Evolutionary conservation across 2,113 vertebrate species (phyloP).

Genomic region (Larimichthys polyactis): DNA sequence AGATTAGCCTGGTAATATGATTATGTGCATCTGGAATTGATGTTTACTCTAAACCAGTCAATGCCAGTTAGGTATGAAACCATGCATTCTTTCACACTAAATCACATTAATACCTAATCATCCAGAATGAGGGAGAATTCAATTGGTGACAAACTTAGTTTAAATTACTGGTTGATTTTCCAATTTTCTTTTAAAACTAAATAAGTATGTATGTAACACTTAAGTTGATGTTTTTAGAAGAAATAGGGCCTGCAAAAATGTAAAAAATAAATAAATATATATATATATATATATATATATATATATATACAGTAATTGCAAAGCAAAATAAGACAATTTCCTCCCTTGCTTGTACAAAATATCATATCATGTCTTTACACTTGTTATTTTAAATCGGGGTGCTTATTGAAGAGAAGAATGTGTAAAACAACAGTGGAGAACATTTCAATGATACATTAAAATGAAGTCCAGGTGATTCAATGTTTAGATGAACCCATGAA

Average conservation of each 20-base stretch:
- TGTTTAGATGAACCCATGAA: not conserved
- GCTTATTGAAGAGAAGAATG: not conserved
- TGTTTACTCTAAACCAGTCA: slow-evolving; percentile 77
- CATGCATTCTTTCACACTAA: slow-evolving; percentile 77
- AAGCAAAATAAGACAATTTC: not conserved
- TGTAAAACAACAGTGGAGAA: slow-evolving; percentile 18
- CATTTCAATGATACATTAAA: slow-evolving; percentile 8
- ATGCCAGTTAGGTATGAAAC: slow-evolving; percentile 79
- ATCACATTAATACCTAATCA: slow-evolving; percentile 79
- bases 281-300: no score
- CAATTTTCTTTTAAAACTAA: slow-evolving; percentile 41
- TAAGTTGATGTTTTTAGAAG: not conserved
- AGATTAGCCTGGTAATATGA: slow-evolving; percentile 81
- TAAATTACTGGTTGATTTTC: slow-evolving; percentile 35
- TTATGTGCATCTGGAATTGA: slow-evolving; percentile 80
- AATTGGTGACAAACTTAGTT: slow-evolving; percentile 58
- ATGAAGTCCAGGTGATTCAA: not conserved
- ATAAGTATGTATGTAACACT: not conserved
- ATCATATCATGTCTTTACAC: not conserved
- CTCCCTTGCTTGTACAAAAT: not conserved
- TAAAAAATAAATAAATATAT: not conserved
- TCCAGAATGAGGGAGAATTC: slow-evolving; percentile 64
- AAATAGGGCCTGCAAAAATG: not conserved
- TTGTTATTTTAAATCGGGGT: not conserved
- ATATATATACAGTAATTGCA: not conserved